These are phyloP conservation scores for Microchirus variegatus DNA, from an alignment of 2,797 vertebrate genomes.

Conservation along the genomic window DNA sequence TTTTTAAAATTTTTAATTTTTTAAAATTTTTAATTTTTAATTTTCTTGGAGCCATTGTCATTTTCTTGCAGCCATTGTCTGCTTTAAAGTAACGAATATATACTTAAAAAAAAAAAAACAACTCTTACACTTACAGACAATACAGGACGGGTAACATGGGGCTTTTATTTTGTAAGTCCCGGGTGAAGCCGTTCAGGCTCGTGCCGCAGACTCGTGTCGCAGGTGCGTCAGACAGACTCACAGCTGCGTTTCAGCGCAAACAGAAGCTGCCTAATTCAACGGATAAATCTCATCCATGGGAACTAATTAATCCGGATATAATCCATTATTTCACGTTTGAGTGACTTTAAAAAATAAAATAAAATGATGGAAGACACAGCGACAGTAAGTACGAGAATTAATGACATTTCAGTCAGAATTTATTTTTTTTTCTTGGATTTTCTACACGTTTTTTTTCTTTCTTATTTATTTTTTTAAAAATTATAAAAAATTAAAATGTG, in stretches of 20 bases:
- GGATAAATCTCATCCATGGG: too few relatives aligned
- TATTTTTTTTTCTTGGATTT: too few relatives aligned
- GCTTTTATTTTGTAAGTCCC: slow-evolving; percentile 43
- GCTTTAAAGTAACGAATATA: too few relatives aligned
- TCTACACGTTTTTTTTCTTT: too few relatives aligned
- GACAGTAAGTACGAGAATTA: slow-evolving; percentile 21
- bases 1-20: too few relatives aligned
- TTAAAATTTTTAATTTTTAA: too few relatives aligned
- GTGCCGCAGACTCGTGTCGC: not conserved
- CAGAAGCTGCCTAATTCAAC: too few relatives aligned
- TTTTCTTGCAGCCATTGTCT: too few relatives aligned
- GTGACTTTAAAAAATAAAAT: not conserved
- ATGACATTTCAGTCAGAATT: not conserved
- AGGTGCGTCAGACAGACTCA: slow-evolving; percentile 25
- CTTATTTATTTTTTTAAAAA: not conserved
- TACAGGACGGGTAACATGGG: not conserved
- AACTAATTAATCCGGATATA: not conserved
- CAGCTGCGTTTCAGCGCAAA: not conserved
- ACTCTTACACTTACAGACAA: not conserved
- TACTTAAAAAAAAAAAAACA: too few relatives aligned
- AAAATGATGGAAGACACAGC: slow-evolving; percentile 37
- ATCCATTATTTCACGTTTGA: not conserved
- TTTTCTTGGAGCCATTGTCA: too few relatives aligned
- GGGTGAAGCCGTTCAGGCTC: rapidly evolving
- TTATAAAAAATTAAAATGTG: too few relatives aligned